Evolutionary conservation across 1,140 invertebrate species (phyloP).

Genomic region (Pseudoatta argentina): DNA sequence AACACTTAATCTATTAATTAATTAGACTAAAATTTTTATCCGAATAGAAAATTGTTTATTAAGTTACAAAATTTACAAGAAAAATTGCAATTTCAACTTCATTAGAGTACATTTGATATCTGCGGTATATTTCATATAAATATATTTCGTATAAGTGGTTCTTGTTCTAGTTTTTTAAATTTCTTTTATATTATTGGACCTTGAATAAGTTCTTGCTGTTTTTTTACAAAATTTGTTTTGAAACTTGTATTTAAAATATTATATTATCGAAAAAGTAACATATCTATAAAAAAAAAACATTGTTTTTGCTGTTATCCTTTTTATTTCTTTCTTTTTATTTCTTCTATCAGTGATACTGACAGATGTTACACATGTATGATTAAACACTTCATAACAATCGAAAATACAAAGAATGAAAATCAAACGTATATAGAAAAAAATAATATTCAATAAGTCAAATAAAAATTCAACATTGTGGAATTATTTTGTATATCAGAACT

Average conservation of each 20-base stretch:
- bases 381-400: constrained; percentile 16
- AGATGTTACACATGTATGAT: not conserved
- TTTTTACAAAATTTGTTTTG: too few relatives aligned
- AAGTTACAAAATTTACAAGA: constrained; percentile 4
- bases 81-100: constrained; percentile 11
- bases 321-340: constrained; percentile 9
- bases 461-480: not conserved
- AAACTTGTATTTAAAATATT: too few relatives aligned
- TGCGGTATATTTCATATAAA: too few relatives aligned
- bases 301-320: constrained; percentile 11
- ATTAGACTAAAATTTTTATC: constrained; percentile 18
- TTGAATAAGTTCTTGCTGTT: too few relatives aligned
- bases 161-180: not conserved
- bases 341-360: not conserved
- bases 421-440: not conserved
- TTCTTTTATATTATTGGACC: not conserved
- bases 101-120: too few relatives aligned
- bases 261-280: constrained; percentile 4
- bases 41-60: constrained; percentile 10
- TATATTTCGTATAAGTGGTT: not conserved
- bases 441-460: not conserved
- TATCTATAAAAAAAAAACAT: constrained; percentile 28
- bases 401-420: not conserved
- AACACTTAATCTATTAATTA: not conserved
- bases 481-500: not conserved